Conservation (phyloP, 1,140 invertebrate genomes). For the Triops longicaudatus region DNA sequence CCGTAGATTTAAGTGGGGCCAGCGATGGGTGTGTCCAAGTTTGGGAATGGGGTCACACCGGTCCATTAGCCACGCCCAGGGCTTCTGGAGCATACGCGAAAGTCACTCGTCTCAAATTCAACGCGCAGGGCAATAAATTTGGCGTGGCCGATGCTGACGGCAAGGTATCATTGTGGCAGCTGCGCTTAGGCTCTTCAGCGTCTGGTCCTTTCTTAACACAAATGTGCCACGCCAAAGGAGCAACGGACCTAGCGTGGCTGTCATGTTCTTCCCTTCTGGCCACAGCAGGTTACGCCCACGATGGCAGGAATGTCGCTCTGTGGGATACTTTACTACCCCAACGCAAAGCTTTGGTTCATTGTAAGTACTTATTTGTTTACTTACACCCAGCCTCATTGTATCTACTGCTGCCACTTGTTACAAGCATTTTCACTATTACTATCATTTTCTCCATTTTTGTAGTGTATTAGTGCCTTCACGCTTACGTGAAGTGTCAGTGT, state of each 20-base stretch:
- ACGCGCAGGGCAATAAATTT: slow-evolving; percentile 96
- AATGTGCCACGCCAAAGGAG: slow-evolving; percentile 91
- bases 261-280: slow-evolving; percentile 94
- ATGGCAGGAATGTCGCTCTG: slow-evolving; percentile 93
- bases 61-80: slow-evolving; percentile 78
- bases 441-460: too few relatives aligned
- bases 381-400: too few relatives aligned
- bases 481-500: too few relatives aligned
- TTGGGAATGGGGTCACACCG: slow-evolving; percentile 95
- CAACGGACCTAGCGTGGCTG: slow-evolving; percentile 94
- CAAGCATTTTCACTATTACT: too few relatives aligned
- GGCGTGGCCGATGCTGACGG: slow-evolving; percentile 88
- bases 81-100: slow-evolving; percentile 87
- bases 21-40: slow-evolving; percentile 95
- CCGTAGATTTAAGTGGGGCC: slow-evolving; percentile 87
- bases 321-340: slow-evolving; percentile 97
- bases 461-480: too few relatives aligned
- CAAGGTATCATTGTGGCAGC: slow-evolving; percentile 79
- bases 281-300: slow-evolving; percentile 93
- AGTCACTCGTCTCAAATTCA: slow-evolving; percentile 90
- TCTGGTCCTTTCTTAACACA: slow-evolving; percentile 84
- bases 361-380: too few relatives aligned
- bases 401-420: too few relatives aligned
- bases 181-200: slow-evolving; percentile 62
- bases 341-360: slow-evolving; percentile 83